A percentile compares a stretch with the other conserved stretches of the same genome.
phyloP scores from a whole-genome alignment of 2,113 vertebrate genomes.

The Corythaixoides concolor region DNA sequence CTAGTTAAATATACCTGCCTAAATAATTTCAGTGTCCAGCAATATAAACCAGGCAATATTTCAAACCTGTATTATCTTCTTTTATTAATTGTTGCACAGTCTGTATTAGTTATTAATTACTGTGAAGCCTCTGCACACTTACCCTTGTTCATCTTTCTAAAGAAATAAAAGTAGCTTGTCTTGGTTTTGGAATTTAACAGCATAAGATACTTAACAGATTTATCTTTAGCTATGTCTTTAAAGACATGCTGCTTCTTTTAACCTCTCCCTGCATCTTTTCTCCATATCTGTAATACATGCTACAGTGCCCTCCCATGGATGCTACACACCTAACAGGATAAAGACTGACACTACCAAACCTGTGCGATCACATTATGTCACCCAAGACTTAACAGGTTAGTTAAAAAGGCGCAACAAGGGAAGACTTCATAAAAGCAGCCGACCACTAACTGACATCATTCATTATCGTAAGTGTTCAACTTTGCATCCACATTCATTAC shows the following conservation, averaged over 20 bases:
- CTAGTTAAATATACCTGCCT: not conserved
- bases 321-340: not conserved
- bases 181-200: not conserved
- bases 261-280: not conserved
- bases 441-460: not conserved
- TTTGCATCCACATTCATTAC: not conserved
- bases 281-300: constrained; percentile 3
- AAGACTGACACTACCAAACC: not conserved
- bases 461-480: fast-evolving
- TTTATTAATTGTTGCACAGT: not conserved
- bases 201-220: not conserved
- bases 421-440: not conserved
- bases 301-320: constrained; percentile 74
- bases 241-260: not conserved
- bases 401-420: not conserved
- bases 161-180: not conserved
- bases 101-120: not conserved
- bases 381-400: not conserved
- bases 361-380: fast-evolving
- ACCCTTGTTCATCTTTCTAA: not conserved
- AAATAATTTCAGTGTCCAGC: not conserved
- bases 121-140: not conserved
- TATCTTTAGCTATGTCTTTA: not conserved
- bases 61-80: not conserved
- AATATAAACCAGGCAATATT: not conserved